These are phyloP conservation scores for Cyanoliseus patagonus DNA, from an alignment of 2,113 vertebrate genomes.

Conservation along the genomic window DNA sequence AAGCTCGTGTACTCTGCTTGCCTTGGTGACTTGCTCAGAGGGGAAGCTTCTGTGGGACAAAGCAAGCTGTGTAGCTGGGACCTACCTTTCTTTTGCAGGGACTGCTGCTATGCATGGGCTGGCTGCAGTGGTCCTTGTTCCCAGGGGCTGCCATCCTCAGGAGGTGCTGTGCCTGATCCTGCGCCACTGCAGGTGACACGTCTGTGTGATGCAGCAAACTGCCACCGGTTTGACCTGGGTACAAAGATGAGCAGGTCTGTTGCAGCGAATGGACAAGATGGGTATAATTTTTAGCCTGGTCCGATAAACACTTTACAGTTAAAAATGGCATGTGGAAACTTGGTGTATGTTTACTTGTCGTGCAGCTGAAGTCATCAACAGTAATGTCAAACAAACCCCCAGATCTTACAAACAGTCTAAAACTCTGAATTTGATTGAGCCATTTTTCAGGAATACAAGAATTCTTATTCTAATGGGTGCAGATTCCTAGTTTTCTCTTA, in stretches of 20 bases:
- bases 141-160: neutral
- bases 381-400: neutral
- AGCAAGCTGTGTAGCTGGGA: neutral
- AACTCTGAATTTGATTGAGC: neutral
- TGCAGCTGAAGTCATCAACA: fast-evolving
- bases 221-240: neutral
- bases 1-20: neutral
- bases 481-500: neutral
- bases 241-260: neutral
- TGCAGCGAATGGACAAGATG: neutral
- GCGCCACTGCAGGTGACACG: fast-evolving
- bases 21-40: neutral
- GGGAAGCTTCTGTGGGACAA: neutral
- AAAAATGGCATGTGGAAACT: neutral
- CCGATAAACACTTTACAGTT: neutral
- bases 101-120: fast-evolving
- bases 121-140: neutral
- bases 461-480: neutral
- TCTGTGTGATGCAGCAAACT: neutral
- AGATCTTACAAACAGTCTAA: neutral
- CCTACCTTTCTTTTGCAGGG: neutral
- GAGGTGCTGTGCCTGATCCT: neutral
- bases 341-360: neutral
- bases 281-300: neutral
- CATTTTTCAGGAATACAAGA: neutral